Evolutionary conservation across 2,797 vertebrate genomes (phyloP), one percentile per base, ranked within the genome.

Genomic region (Miichthys miiuy): DNA sequence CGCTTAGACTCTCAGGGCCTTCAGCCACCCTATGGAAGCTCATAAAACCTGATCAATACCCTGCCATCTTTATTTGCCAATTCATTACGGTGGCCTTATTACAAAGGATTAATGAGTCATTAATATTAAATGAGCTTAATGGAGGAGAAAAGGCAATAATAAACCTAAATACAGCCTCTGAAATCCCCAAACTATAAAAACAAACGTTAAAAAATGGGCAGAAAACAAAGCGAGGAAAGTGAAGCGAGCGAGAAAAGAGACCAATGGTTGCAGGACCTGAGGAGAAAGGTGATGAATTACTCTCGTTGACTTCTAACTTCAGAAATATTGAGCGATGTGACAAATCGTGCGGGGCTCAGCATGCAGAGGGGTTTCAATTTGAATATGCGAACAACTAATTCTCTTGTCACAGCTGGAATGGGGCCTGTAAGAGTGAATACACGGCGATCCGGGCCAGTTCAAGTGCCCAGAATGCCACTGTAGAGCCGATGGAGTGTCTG

Each of bases 41-140:
- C 87, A 90, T 91, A 91, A 92, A 94, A 88, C 64, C 89, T 50
- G 83, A 94, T 95, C 92, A 89, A 94, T 94, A 93, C 79, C 66
- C 85, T 83, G 78, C 92, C 89, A 91, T 91, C 91, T 91, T 94
- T 92, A 94, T 93, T 94, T 91, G 77, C 88, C 87, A 88, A 94
- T 95, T 94, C 91, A 95, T 95, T 95, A 94, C 81, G 55, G 90
- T 86, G 89, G 90, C 91, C 89, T 94, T 91, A 91, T 93, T 93
- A 92, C 86, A 64, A 46, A 90, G 92, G 90, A 93, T 86, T 87
- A 90, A 95, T 92, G 87, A 82, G 72, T 79, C 89, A 90, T 93
- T 92, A 90, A 93, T 93, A 92, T 91, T 94, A 93, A 90, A 94
- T 91, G 85, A 93, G 80, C 79, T 92, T 88, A 93, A 93, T 88